These are phyloP conservation scores for Riptortus pedestris DNA, from an alignment of 1,140 invertebrate genomes.

Conservation along the genomic window DNA sequence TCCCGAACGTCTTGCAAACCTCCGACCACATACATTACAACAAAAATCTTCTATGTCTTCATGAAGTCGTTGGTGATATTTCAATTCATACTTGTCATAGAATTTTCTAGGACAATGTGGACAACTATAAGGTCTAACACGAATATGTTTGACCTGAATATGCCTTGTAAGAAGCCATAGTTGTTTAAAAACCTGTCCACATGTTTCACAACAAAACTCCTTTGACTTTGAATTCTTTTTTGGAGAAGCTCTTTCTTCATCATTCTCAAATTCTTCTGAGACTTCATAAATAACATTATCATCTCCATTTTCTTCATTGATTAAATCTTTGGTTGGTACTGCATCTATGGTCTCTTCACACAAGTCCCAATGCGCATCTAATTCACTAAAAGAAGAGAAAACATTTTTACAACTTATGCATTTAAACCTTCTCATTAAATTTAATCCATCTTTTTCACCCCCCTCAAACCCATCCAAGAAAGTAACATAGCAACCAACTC, in stretches of 20 bases:
- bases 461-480: too few relatives aligned
- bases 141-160: constrained; percentile 9
- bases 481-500: constrained; percentile 10
- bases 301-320: not conserved
- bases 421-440: constrained; percentile 17
- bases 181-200: constrained; percentile 10
- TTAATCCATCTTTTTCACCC: not conserved
- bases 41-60: constrained; percentile 14
- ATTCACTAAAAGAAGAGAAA: not conserved
- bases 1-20: not conserved
- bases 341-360: not conserved
- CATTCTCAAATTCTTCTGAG: constrained; percentile 9
- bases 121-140: not conserved
- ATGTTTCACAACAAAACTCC: constrained; percentile 15
- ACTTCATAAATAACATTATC: constrained; percentile 2
- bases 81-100: constrained; percentile 11
- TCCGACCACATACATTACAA: constrained; percentile 19
- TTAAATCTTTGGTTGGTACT: not conserved
- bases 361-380: constrained; percentile 11
- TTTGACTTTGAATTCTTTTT: not conserved
- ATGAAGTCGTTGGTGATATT: constrained; percentile 10
- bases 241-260: not conserved
- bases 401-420: constrained; percentile 12
- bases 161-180: constrained; percentile 3
- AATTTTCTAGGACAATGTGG: constrained; percentile 16